A percentile compares a stretch with the other conserved stretches of the same genome.
Conservation (phyloP, 2,888 invertebrate species). For the Cetonia aurata region DNA sequence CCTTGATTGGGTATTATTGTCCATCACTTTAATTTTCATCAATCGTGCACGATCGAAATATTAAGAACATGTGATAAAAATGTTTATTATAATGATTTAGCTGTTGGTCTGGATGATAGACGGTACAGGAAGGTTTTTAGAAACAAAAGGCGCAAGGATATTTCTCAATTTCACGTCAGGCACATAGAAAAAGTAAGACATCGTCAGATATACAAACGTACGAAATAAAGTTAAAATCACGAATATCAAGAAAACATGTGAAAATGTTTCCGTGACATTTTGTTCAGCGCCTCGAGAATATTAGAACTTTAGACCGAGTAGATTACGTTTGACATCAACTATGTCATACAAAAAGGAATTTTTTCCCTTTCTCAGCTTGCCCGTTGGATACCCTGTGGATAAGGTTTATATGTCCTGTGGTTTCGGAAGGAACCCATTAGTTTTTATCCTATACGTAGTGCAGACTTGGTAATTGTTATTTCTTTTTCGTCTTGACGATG, state of each 20-base stretch:
- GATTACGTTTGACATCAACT: slow-evolving; percentile 40
- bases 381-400: slow-evolving; percentile 1
- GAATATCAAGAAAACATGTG: slow-evolving; percentile 33
- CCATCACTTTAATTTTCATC: too few relatives aligned
- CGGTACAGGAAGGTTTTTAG: too few relatives aligned
- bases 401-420: slow-evolving; percentile 3
- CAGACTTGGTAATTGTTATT: slow-evolving; percentile 41
- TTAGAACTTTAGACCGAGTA: slow-evolving; percentile 34
- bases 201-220: slow-evolving; percentile 22
- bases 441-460: slow-evolving; percentile 34
- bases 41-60: too few relatives aligned
- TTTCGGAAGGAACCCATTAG: slow-evolving; percentile 33
- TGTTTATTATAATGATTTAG: neutral
- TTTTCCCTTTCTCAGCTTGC: slow-evolving; percentile 16
- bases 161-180: slow-evolving; percentile 30
- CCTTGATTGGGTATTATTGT: too few relatives aligned
- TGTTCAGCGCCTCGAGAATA: slow-evolving; percentile 38
- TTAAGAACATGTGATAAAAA: neutral
- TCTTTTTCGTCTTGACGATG: slow-evolving; percentile 33
- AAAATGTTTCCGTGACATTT: slow-evolving; percentile 40
- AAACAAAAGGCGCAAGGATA: neutral
- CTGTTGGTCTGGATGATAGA: too few relatives aligned
- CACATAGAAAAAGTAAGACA: slow-evolving; percentile 29
- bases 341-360: slow-evolving; percentile 34
- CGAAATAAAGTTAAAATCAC: slow-evolving; percentile 38